Evolutionary conservation across 2,888 invertebrate genomes (phyloP).

Genomic region (Heteromyza rotundicornis): DNA sequence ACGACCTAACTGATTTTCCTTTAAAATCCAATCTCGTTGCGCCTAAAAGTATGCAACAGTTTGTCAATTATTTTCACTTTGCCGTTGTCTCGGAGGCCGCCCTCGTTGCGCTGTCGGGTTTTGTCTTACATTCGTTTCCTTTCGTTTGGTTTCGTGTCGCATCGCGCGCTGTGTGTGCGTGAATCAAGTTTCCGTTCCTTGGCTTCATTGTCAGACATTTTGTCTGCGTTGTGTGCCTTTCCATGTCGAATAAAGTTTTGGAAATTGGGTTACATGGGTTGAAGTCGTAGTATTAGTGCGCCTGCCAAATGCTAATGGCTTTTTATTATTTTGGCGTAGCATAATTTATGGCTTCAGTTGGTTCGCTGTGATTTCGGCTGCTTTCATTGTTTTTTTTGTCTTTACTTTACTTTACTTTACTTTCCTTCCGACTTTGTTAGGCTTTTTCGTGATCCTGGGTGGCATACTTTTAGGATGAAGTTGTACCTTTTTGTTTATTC

Average conservation of each 20-base stretch:
- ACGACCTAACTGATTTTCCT: no score
- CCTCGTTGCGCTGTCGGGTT: not conserved
- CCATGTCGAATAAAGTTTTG: not conserved
- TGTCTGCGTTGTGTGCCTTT: not conserved
- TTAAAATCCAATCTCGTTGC: not conserved
- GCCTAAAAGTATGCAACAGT: conserved; percentile 22
- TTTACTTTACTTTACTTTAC: not conserved
- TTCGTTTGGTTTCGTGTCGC: not conserved
- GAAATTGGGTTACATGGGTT: conserved; percentile 1
- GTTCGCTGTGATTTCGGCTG: conserved; percentile 8
- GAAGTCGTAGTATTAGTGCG: not conserved
- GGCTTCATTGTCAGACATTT: not conserved
- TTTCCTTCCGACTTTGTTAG: no score
- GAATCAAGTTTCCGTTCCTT: not conserved
- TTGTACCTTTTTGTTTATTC: no score
- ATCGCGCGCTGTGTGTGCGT: not conserved
- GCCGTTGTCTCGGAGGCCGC: not conserved
- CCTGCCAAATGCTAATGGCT: conserved; percentile 19
- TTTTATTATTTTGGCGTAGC: conserved; percentile 20
- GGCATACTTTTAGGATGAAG: no score
- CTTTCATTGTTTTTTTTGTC: not conserved
- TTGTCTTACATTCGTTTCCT: not conserved
- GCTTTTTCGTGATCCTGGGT: no score
- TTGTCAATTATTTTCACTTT: conserved; percentile 21
- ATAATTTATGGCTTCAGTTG: conserved; percentile 27